A percentile compares a stretch with the other conserved stretches of the same genome.
phyloP scores from a whole-genome alignment of 1,140 invertebrate genomes.

The Acarapis woodi region DNA sequence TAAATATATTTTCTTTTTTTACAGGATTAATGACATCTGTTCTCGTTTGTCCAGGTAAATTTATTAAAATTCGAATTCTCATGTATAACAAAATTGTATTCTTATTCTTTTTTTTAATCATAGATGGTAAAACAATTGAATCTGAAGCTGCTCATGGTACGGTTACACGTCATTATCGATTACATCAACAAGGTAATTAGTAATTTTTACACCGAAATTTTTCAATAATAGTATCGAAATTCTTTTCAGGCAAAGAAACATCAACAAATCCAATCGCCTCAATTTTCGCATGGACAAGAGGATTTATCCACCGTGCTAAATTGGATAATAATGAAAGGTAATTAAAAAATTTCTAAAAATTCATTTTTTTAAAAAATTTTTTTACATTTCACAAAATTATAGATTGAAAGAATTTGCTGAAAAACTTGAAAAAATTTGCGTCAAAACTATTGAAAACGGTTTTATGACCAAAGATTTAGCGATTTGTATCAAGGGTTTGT shows the following conservation, averaged over 20 bases:
- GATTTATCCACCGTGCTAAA: conserved; percentile 64
- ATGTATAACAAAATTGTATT: too few species aligned
- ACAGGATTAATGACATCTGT: conserved; percentile 77
- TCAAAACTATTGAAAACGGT: conserved; percentile 68
- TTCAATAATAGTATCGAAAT: too few species aligned
- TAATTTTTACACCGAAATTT: too few species aligned
- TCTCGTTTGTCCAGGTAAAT: conserved; percentile 61
- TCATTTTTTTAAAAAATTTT: too few species aligned
- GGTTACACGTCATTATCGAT: conserved; percentile 72
- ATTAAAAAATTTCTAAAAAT: too few species aligned
- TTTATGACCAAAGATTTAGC: conserved; percentile 94
- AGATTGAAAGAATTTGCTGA: conserved; percentile 43
- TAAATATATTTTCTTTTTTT: too few species aligned
- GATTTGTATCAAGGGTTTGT: conserved; percentile 71
- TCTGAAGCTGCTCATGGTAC: conserved; percentile 92
- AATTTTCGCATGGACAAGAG: conserved; percentile 89
- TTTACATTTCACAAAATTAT: too few species aligned
- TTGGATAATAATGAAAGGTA: conserved; percentile 46
- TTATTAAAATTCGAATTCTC: too few species aligned
- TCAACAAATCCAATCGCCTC: conserved; percentile 94
- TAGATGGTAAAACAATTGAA: conserved; percentile 88
- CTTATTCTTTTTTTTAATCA: too few species aligned
- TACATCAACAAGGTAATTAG: conserved; percentile 75
- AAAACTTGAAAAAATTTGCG: conserved; percentile 57
- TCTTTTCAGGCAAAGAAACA: conserved; percentile 49